Percentiles rank a stretch among this genome's conserved stretches.
phyloP scores from a whole-genome alignment of 1,140 invertebrate genomes.

The Mylabris phalerata region DNA sequence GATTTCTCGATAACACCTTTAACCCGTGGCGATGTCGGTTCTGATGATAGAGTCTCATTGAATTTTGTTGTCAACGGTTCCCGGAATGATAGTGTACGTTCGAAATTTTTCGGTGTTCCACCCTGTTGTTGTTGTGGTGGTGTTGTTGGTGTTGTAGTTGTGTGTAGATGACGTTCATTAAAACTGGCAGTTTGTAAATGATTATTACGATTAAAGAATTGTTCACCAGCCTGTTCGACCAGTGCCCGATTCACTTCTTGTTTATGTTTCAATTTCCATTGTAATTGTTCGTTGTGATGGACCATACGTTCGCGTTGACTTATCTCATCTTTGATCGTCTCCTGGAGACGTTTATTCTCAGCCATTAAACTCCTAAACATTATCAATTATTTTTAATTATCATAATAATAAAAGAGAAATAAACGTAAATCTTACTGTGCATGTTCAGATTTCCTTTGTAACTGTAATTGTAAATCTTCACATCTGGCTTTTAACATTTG shows the following conservation, averaged over 20 bases:
- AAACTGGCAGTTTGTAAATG: conserved; percentile 34
- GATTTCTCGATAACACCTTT: conserved; percentile 75
- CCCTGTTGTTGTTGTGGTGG: conserved; percentile 3
- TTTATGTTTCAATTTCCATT: conserved; percentile 75
- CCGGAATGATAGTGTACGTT: conserved; percentile 31
- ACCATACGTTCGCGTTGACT: conserved; percentile 70
- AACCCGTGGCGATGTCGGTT: conserved; percentile 57
- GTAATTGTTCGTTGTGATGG: conserved; percentile 78
- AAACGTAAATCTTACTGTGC: conserved; percentile 46
- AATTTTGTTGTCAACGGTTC: conserved; percentile 21
- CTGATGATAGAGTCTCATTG: conserved; percentile 39
- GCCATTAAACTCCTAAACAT: conserved; percentile 18
- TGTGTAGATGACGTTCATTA: conserved; percentile 27
- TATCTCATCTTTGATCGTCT: conserved; percentile 60
- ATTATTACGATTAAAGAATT: conserved; percentile 27
- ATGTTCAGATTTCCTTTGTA: conserved; percentile 50
- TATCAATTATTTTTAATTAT: too few relatives aligned
- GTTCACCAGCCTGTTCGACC: conserved; percentile 32
- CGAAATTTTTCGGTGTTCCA: conserved; percentile 21
- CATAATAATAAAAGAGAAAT: too few relatives aligned
- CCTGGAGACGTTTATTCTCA: conserved; percentile 64
- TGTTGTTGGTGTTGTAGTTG: background rate
- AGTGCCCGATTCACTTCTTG: conserved; percentile 53
- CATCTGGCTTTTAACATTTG: conserved; percentile 55
- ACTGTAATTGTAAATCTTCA: conserved; percentile 61